A percentile compares a stretch with the other conserved stretches of the same genome.
Evolutionary conservation across 2,888 invertebrate species (phyloP).

Genomic region (Cynaeus angustus): DNA sequence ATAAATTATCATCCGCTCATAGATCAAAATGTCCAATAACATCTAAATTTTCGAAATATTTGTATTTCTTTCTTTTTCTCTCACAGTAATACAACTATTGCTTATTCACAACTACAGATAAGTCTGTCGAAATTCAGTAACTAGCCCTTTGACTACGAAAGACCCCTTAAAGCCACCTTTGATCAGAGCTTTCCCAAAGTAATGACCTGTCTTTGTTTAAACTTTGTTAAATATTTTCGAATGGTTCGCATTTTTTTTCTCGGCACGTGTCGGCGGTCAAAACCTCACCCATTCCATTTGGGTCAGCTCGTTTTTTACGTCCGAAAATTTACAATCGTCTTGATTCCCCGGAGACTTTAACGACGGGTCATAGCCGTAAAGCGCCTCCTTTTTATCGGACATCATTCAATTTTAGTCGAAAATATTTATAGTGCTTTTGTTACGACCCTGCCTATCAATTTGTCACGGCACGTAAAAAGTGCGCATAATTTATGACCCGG

Average conservation of each 20-base stretch:
- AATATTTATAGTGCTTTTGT: constrained; percentile 14
- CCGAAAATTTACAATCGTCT: constrained; percentile 13
- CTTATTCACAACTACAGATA: too few species aligned
- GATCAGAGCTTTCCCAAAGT: too few species aligned
- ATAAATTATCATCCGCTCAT: too few species aligned
- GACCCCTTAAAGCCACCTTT: too few species aligned
- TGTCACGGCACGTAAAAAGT: constrained; percentile 17
- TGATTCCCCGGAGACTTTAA: constrained; percentile 17
- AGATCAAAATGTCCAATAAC: too few species aligned
- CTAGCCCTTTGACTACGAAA: too few species aligned
- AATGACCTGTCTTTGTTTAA: too few species aligned
- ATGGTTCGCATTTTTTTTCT: not conserved
- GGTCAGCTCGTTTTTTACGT: constrained; percentile 7
- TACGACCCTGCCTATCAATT: constrained; percentile 28
- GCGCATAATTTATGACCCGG: constrained; percentile 24
- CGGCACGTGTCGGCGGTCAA: constrained; percentile 6
- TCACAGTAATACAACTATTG: too few species aligned
- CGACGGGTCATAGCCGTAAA: constrained; percentile 21
- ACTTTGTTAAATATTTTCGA: too few species aligned
- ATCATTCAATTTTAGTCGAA: constrained; percentile 17
- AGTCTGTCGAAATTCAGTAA: too few species aligned
- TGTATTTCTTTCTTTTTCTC: too few species aligned
- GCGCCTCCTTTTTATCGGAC: constrained; percentile 12
- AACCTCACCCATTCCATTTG: not conserved
- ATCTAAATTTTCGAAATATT: too few species aligned